Percentiles rank a stretch among this genome's conserved stretches.
Conservation (phyloP, 2,113 vertebrate species). For the Takifugu flavidus region DNA sequence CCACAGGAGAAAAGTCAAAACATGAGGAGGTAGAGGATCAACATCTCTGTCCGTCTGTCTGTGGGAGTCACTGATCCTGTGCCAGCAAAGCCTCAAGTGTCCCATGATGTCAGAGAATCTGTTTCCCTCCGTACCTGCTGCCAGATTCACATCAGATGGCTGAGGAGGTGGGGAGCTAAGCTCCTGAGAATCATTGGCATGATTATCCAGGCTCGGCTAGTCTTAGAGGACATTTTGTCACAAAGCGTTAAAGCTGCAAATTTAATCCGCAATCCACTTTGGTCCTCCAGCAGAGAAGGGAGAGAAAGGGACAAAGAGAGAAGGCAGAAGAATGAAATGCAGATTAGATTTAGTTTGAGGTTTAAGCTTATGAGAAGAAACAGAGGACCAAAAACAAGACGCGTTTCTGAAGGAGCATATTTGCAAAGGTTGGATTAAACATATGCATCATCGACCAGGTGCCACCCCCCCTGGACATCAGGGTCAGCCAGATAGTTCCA, state of each 20-base stretch:
- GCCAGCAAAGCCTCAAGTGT: constrained; percentile 26
- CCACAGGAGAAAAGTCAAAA: neutral
- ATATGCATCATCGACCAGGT: constrained; percentile 3
- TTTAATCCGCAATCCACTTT: constrained; percentile 40
- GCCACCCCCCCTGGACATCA: constrained; percentile 3
- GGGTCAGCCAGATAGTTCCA: neutral
- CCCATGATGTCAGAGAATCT: constrained; percentile 50
- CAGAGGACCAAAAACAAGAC: neutral
- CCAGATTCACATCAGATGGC: constrained; percentile 40
- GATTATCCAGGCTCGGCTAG: constrained; percentile 43
- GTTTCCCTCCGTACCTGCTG: neutral
- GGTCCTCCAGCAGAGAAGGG: neutral
- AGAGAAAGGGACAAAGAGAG: neutral
- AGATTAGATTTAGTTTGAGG: neutral
- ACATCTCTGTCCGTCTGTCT: constrained; percentile 6
- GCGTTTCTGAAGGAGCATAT: constrained; percentile 2
- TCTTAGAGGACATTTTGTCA: constrained; percentile 34
- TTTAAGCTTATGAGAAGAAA: constrained; percentile 4
- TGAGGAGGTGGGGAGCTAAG: constrained; percentile 19
- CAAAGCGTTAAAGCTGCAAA: constrained; percentile 22
- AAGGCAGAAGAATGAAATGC: neutral
- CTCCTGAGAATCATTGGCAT: constrained; percentile 49
- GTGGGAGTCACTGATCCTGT: constrained; percentile 24
- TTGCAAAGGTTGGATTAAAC: neutral
- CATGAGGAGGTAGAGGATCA: too few species aligned